These are phyloP conservation scores for Synaphobranchus kaupii DNA, from an alignment of 2,797 vertebrate genomes.

Conservation along the genomic window DNA sequence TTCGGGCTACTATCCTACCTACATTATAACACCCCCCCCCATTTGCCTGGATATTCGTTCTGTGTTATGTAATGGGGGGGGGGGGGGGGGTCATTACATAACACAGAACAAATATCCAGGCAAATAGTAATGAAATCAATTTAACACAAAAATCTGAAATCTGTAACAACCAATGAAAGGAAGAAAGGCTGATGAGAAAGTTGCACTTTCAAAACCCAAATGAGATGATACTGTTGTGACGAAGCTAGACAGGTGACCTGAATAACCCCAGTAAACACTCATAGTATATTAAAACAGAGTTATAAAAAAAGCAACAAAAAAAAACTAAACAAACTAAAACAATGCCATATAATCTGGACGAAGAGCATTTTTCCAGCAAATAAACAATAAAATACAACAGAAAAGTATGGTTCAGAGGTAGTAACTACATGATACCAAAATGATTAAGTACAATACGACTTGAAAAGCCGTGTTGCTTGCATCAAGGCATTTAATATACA, in stretches of 20 bases:
- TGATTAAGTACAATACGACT: not conserved
- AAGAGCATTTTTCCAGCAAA: not conserved
- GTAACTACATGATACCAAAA: not conserved
- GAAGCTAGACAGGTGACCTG: not conserved
- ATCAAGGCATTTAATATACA: not conserved
- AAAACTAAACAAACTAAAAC: too few species aligned
- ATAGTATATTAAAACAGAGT: not conserved
- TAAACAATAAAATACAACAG: not conserved
- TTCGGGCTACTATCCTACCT: not conserved
- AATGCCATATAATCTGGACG: not conserved
- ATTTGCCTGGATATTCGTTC: too few species aligned
- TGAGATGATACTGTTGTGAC: not conserved
- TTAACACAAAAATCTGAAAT: conserved; percentile 10
- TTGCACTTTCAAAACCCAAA: not conserved
- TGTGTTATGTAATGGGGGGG: too few species aligned
- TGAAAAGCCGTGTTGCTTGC: not conserved
- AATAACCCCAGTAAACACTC: not conserved
- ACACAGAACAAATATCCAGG: not conserved
- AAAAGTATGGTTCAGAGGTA: not conserved
- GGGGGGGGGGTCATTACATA: too few species aligned
- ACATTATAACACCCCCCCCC: not conserved
- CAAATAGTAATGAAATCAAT: conserved; percentile 4
- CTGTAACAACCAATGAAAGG: not conserved
- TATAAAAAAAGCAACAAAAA: too few species aligned
- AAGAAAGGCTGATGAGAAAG: not conserved